phyloP scores from a whole-genome alignment of 2,888 invertebrate genomes.

The Trissoscelio sp. region DNA sequence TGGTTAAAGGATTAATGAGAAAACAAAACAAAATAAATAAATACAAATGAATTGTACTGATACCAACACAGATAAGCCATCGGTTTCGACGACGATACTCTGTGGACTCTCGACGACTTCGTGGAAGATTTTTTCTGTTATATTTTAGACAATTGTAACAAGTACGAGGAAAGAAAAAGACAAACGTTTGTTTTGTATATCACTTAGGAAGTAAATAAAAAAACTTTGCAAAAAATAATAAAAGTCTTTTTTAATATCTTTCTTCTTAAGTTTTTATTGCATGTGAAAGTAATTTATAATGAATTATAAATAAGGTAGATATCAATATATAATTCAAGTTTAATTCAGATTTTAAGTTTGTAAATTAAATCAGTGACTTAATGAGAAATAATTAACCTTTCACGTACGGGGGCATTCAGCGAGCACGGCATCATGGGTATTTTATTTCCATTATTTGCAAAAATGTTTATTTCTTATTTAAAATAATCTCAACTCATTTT shows the following conservation, averaged over 20 bases:
- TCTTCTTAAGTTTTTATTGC: neutral
- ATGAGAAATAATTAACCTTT: too few species aligned
- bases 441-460: too few species aligned
- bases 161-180: constrained; percentile 82
- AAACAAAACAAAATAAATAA: constrained; percentile 15
- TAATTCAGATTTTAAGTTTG: too few species aligned
- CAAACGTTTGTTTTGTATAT: constrained; percentile 86
- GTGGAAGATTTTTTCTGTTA: constrained; percentile 85
- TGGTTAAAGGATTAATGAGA: constrained; percentile 74
- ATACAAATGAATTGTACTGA: constrained; percentile 79
- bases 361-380: too few species aligned
- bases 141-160: constrained; percentile 84
- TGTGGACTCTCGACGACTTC: constrained; percentile 82
- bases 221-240: constrained; percentile 84
- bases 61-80: constrained; percentile 70
- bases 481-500: too few species aligned
- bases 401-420: too few species aligned
- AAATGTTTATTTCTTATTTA: too few species aligned
- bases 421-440: too few species aligned
- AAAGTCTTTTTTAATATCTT: constrained; percentile 64
- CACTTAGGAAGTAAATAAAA: constrained; percentile 86
- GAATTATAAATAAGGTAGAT: too few species aligned
- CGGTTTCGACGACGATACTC: constrained; percentile 73
- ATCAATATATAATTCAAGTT: too few species aligned
- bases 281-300: too few species aligned